These are phyloP conservation scores for Apis dorsata DNA, from an alignment of 1,140 invertebrate species.

Conservation along the genomic window DNA sequence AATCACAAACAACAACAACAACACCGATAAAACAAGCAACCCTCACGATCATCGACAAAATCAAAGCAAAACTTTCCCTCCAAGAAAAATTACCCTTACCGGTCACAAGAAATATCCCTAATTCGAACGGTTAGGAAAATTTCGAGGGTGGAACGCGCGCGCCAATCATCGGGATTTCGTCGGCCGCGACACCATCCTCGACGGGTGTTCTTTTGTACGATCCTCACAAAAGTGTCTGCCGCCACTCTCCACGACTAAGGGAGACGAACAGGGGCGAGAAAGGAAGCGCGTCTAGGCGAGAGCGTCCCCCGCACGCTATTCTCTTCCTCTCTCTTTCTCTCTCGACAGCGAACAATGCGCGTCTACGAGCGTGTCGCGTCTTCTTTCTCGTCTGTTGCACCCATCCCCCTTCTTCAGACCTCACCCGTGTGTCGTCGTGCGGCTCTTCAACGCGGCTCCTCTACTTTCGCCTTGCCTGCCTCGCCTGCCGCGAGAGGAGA, in stretches of 20 bases:
- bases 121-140: neutral
- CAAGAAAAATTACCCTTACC: no score
- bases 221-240: conserved; percentile 59
- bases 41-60: neutral
- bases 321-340: conserved; percentile 8
- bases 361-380: conserved; percentile 43
- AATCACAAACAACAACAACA: conserved; percentile 1
- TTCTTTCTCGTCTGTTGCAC: conserved; percentile 7
- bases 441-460: neutral
- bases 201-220: conserved; percentile 49
- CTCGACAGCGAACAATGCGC: conserved; percentile 55
- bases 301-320: conserved; percentile 2
- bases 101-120: no score
- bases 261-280: conserved; percentile 11
- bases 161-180: conserved; percentile 45
- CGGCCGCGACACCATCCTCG: conserved; percentile 19
- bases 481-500: neutral
- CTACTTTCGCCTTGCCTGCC: neutral
- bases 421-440: neutral
- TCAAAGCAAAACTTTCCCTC: neutral
- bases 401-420: conserved; percentile 3
- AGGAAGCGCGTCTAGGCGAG: conserved; percentile 24
- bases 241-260: conserved; percentile 49
- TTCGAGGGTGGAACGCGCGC: neutral
- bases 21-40: neutral